phyloP scores from a whole-genome alignment of 2,888 invertebrate genomes.

The Ashinkailepas kermadecensis region DNA sequence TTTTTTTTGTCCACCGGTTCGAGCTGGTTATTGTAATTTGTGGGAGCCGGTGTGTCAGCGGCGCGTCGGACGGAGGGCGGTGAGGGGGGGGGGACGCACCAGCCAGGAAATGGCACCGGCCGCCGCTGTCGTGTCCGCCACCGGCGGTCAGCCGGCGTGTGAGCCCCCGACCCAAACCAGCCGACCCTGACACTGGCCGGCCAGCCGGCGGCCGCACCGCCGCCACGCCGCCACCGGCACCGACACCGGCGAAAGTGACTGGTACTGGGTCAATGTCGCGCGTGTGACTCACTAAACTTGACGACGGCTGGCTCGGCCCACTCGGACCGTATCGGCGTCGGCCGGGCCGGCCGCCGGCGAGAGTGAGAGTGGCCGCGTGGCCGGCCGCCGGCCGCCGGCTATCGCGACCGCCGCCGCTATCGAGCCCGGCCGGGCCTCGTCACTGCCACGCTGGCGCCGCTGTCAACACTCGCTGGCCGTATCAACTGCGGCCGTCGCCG shows the following conservation, averaged over 20 bases:
- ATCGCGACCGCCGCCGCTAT: too few relatives aligned
- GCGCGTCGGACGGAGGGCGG: not conserved
- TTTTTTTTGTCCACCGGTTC: not conserved
- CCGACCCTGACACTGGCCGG: not conserved
- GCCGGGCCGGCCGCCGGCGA: not conserved
- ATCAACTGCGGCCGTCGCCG: too few relatives aligned
- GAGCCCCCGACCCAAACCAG: not conserved
- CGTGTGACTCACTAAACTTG: not conserved
- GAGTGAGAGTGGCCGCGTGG: not conserved
- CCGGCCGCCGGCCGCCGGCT: not conserved
- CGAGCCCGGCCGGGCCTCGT: too few relatives aligned
- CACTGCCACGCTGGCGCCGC: too few relatives aligned
- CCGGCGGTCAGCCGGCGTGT: too few relatives aligned
- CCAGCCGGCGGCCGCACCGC: too few relatives aligned
- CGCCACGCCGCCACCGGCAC: not conserved
- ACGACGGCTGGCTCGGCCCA: not conserved
- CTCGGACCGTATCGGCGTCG: too few relatives aligned
- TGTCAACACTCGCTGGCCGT: too few relatives aligned
- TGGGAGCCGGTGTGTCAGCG: not conserved
- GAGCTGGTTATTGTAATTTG: not conserved
- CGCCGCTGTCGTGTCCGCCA: not conserved
- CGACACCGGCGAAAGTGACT: not conserved
- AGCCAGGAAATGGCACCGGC: not conserved
- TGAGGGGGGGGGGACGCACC: not conserved
- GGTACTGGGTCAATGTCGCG: not conserved